Evolutionary conservation across 2,113 vertebrate species (phyloP).

Genomic region (Cercopithecus mona): DNA sequence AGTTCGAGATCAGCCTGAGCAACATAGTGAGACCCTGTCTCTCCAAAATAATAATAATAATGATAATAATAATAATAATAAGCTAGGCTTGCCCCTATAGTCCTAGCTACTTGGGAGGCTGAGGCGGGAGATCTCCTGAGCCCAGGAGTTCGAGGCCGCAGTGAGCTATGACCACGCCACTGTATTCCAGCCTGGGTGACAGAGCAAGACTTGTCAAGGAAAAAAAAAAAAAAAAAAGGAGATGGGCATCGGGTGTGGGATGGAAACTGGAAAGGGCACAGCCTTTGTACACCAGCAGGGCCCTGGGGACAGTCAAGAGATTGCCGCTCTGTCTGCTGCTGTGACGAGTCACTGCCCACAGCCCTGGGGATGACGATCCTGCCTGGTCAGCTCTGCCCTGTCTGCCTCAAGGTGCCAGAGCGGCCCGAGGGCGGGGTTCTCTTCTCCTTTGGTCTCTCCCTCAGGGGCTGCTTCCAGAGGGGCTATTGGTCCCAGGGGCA

Average conservation of each 20-base stretch:
- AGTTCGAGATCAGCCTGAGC: neutral
- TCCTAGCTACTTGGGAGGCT: no score
- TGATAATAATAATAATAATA: no score
- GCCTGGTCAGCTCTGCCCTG: neutral
- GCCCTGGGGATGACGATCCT: neutral
- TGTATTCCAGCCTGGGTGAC: neutral
- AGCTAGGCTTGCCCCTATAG: no score
- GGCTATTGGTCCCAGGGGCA: neutral
- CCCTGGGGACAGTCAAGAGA: fast-evolving
- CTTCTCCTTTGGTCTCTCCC: neutral
- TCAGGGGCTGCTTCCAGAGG: neutral
- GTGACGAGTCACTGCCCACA: neutral
- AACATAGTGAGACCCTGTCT: no score
- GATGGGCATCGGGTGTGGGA: neutral
- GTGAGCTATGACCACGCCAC: neutral
- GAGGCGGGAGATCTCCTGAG: neutral
- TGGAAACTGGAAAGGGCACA: neutral
- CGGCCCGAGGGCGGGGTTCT: no score
- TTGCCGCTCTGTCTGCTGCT: neutral
- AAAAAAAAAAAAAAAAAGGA: neutral
- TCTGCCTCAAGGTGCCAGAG: neutral
- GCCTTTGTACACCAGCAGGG: fast-evolving
- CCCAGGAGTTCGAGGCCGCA: neutral
- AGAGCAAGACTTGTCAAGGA: neutral
- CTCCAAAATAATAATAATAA: no score